Base-by-base conservation (phyloP, 2,113 vertebrate genomes). In the Podarcis raffonei region DNA sequence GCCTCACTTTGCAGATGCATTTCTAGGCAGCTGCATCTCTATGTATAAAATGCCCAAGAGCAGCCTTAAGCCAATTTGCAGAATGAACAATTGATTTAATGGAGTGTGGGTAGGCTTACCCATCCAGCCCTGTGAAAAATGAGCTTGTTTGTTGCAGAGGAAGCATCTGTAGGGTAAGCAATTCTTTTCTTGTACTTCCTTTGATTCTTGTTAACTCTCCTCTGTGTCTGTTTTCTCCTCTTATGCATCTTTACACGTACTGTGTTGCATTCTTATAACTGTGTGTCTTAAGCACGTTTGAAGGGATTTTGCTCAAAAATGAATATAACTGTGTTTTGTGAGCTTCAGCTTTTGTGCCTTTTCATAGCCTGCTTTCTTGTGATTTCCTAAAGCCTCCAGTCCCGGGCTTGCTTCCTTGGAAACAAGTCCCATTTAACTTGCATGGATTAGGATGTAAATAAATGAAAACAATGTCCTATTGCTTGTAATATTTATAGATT, bases 121-220 rank as follows among this genome's bases (percentile, higher is more conserved):
- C 75, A 59, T 91, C 12, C 81, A 65, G n/a, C 25, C 86, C 39
- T 81, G n/a, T 80, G 89, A 92, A 90, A 84, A 92, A 91, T 81
- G 66, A 75, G 48, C 88, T 86, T 93, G 27, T 15, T 2, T 87
- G 39, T 91, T 92, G 83, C 75, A 90, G 66, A 71, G 89, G 2
- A 1, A 77, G 6, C 4, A 88, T 89, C 83, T 48, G 62, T 65
- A 72, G 87, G 88, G 89, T 93, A 87, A 95, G 82, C 37, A 1
- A 89, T 93, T 87, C 53, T 32, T 89, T 87, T 68, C 81, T 37
- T 90, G 84, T 72, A 53, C 81, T 81, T 74, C 68, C 86, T 25
- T 39, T 0, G 5, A 88, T 86, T 81, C 87, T 2, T 87, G 62
- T 16, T 42, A 65, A 85, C 5, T 57, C 7, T 80, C 4, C 72